These are phyloP conservation scores for Pecten maximus DNA, from an alignment of 2,888 invertebrate genomes.

Conservation along the genomic window DNA sequence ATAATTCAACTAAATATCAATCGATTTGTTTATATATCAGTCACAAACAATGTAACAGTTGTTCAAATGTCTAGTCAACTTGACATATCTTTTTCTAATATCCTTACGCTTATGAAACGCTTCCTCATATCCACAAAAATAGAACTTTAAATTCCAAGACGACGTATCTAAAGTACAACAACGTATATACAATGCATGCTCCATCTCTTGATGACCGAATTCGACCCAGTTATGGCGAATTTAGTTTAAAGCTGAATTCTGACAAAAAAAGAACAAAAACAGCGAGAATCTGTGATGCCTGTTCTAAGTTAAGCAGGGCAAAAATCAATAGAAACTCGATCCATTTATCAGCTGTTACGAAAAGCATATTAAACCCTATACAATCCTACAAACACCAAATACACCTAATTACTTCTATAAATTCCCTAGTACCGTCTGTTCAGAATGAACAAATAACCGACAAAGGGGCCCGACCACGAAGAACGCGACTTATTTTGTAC, in stretches of 20 bases:
- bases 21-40: not conserved
- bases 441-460: not conserved
- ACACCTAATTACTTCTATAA: slow-evolving; percentile 1
- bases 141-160: not conserved
- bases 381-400: not conserved
- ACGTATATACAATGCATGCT: not conserved
- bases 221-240: not conserved
- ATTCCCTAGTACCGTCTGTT: not conserved
- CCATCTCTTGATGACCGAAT: not conserved
- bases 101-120: not conserved
- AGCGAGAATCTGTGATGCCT: not conserved
- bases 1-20: not conserved
- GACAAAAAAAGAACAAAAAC: not conserved
- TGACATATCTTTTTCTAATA: not conserved
- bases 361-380: not conserved
- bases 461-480: not conserved
- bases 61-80: not conserved
- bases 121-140: not conserved
- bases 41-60: not conserved
- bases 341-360: slow-evolving; percentile 23
- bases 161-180: not conserved
- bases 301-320: not conserved
- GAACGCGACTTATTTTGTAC: not conserved
- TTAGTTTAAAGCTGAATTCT: not conserved
- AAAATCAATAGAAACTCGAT: not conserved